Percentiles rank a stretch among this genome's conserved stretches.
phyloP scores from a whole-genome alignment of 1,140 invertebrate species.

The Drosophila yakuba region DNA sequence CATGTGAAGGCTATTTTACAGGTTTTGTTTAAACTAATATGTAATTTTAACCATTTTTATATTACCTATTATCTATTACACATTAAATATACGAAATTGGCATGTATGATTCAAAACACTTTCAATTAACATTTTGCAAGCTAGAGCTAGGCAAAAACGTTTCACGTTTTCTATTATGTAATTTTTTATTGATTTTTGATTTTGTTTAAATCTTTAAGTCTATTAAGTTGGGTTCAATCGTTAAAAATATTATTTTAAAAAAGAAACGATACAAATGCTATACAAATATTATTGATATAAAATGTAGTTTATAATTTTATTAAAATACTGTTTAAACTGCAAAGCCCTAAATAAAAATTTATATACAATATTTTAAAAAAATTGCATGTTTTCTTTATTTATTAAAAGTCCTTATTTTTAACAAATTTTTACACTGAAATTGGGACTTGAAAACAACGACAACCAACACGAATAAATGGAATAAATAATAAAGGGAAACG shows the following conservation, averaged over 20 bases:
- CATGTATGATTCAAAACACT: conserved; percentile 45
- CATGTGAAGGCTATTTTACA: conserved; percentile 83
- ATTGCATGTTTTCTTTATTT: conserved; percentile 18
- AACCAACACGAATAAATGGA: conserved; percentile 38
- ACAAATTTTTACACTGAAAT: conserved; percentile 50
- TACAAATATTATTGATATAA: conserved; percentile 72
- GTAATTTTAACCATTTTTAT: conserved; percentile 65
- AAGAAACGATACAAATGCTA: conserved; percentile 61
- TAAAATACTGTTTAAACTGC: conserved; percentile 77
- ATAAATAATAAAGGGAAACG: conserved; percentile 38
- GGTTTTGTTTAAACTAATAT: conserved; percentile 81
- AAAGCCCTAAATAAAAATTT: conserved; percentile 73
- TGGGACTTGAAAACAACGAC: conserved; percentile 45
- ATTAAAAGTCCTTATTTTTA: conserved; percentile 7
- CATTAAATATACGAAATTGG: conserved; percentile 31
- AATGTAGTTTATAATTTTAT: conserved; percentile 77
- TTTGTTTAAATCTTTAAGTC: conserved; percentile 61
- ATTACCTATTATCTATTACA: conserved; percentile 41
- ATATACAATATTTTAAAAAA: conserved; percentile 66
- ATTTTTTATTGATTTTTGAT: conserved; percentile 73
- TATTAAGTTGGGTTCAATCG: conserved; percentile 78
- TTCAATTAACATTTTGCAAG: conserved; percentile 30
- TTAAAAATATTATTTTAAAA: conserved; percentile 70
- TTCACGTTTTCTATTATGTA: conserved; percentile 67
- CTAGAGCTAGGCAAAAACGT: conserved; percentile 30